A percentile compares a stretch with the other conserved stretches of the same genome.
phyloP scores from a whole-genome alignment of 2,113 vertebrate species.

The Ageneiosus marmoratus region DNA sequence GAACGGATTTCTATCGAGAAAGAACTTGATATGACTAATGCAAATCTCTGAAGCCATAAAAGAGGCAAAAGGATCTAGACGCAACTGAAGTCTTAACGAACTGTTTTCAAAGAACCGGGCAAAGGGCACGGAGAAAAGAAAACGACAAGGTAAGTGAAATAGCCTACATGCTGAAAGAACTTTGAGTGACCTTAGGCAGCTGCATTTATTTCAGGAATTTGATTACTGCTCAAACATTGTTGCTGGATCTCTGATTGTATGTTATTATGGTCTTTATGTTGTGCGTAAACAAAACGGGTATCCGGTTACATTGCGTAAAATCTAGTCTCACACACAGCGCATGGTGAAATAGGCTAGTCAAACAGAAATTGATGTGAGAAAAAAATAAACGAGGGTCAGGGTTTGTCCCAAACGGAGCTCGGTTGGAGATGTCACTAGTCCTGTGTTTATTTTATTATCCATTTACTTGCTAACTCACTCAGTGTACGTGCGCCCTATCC shows the following conservation, averaged over 20 bases:
- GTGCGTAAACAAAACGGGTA: slow-evolving; percentile 1
- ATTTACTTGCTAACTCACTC: slow-evolving; percentile 2
- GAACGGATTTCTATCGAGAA: slow-evolving; percentile 43
- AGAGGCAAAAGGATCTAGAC: slow-evolving; percentile 52
- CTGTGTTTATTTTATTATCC: background rate
- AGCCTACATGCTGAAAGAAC: background rate
- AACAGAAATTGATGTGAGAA: background rate
- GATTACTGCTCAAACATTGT: background rate
- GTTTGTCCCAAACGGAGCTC: slow-evolving; percentile 8
- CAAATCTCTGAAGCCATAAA: slow-evolving; percentile 51
- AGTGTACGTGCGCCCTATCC: background rate
- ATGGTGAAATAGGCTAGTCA: background rate
- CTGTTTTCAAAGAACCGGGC: slow-evolving; percentile 17
- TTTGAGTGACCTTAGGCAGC: background rate
- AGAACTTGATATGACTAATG: slow-evolving; percentile 51
- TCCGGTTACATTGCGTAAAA: slow-evolving; percentile 16
- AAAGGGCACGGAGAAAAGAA: slow-evolving; percentile 43
- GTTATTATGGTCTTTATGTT: background rate
- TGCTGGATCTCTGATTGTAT: background rate
- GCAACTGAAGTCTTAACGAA: slow-evolving; percentile 30
- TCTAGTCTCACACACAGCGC: background rate
- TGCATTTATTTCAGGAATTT: background rate
- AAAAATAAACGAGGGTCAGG: background rate
- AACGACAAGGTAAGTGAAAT: background rate
- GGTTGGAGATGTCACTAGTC: slow-evolving; percentile 2